These are phyloP conservation scores for Ecdyonurus torrentis DNA, from an alignment of 2,888 invertebrate species.

Conservation along the genomic window DNA sequence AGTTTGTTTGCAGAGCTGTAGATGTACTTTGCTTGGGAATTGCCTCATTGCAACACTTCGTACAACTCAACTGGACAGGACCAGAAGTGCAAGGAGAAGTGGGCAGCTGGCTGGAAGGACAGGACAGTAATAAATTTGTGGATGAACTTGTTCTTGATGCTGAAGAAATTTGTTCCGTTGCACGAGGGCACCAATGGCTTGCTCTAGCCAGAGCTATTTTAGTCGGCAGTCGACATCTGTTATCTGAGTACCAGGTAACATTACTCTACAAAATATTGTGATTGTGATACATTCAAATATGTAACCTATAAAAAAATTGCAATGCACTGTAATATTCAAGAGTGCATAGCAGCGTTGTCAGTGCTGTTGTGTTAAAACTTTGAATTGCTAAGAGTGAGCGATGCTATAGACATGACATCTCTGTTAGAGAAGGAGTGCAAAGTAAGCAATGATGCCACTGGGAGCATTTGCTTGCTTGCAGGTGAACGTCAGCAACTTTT, in stretches of 20 bases:
- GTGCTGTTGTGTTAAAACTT: too few species aligned
- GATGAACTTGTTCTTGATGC: conserved; percentile 37
- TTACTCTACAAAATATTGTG: too few species aligned
- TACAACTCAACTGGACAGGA: conserved; percentile 70
- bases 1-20: neutral
- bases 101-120: neutral
- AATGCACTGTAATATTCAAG: too few species aligned
- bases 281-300: too few species aligned
- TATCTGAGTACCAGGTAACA: conserved; percentile 4
- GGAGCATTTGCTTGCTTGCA: too few species aligned
- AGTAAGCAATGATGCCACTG: too few species aligned
- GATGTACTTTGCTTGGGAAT: conserved; percentile 40
- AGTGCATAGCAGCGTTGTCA: too few species aligned
- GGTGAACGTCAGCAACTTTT: too few species aligned
- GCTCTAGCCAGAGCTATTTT: conserved; percentile 21
- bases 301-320: too few species aligned
- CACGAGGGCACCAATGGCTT: conserved; percentile 35
- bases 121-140: conserved; percentile 7
- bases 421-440: too few species aligned
- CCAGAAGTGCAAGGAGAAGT: conserved; percentile 27
- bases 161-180: conserved; percentile 48
- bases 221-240: conserved; percentile 5
- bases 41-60: conserved; percentile 49
- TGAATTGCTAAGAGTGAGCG: too few species aligned
- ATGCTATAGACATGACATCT: too few species aligned